These are phyloP conservation scores for Drosophila malerkotliana DNA, from an alignment of 1,140 invertebrate species.

Conservation along the genomic window DNA sequence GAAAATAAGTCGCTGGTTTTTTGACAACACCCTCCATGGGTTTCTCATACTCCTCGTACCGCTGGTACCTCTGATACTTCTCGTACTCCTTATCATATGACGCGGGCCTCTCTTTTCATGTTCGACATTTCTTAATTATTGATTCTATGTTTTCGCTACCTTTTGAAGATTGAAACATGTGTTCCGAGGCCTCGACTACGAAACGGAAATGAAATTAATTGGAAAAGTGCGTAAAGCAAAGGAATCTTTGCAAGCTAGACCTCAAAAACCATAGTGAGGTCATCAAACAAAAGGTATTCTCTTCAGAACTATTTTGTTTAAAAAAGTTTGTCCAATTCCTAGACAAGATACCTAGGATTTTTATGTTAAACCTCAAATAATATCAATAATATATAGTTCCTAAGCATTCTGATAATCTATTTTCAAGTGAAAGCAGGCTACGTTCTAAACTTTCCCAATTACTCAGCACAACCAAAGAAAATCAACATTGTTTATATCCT, in stretches of 20 bases:
- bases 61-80: background rate
- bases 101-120: constrained; percentile 72
- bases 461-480: background rate
- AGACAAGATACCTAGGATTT: background rate
- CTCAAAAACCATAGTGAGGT: constrained; percentile 87
- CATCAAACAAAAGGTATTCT: background rate
- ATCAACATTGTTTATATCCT: background rate
- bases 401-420: background rate
- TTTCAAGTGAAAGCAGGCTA: background rate
- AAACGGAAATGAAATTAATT: constrained; percentile 82
- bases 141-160: constrained; percentile 82
- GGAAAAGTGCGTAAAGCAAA: constrained; percentile 69
- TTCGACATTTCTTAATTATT: constrained; percentile 82
- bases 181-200: constrained; percentile 46
- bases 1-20: constrained; percentile 50
- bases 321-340: background rate
- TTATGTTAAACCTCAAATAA: too few species aligned
- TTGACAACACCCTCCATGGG: constrained; percentile 12
- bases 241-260: constrained; percentile 13
- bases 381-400: too few species aligned
- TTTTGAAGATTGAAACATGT: constrained; percentile 81
- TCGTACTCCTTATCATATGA: constrained; percentile 48
- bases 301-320: too few species aligned
- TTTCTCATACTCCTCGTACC: constrained; percentile 2
- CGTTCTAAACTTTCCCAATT: background rate